Percentiles rank a stretch among this genome's conserved stretches.
Conservation (phyloP, 2,888 invertebrate genomes). For the Andrena praecox region DNA sequence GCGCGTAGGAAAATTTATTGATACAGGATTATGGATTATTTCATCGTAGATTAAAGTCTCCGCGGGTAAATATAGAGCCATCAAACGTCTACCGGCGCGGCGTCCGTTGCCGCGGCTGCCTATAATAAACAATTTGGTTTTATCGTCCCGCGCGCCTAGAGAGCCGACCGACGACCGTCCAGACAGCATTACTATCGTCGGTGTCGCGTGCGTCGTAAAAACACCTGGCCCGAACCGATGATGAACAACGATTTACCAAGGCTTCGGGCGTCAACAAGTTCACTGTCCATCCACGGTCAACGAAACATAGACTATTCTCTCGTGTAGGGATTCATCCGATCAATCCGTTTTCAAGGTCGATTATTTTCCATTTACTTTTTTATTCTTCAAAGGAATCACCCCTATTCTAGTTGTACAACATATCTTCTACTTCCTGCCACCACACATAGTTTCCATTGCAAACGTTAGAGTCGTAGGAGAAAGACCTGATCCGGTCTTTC, state of each 20-base stretch:
- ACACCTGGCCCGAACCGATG: constrained; percentile 24
- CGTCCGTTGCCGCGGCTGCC: constrained; percentile 22
- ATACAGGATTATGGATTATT: constrained; percentile 69
- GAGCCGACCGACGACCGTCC: constrained; percentile 36
- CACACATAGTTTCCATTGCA: neutral
- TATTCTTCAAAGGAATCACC: no score
- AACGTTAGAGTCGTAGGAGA: neutral
- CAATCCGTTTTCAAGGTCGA: no score
- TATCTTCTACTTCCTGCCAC: no score
- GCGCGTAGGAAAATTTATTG: constrained; percentile 65
- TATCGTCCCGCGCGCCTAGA: constrained; percentile 47
- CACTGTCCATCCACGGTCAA: neutral
- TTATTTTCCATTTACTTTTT: no score
- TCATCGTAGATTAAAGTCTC: constrained; percentile 61
- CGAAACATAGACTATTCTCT: neutral
- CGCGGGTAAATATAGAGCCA: constrained; percentile 66
- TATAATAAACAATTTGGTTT: constrained; percentile 63
- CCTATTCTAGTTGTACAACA: no score
- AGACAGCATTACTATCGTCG: constrained; percentile 27
- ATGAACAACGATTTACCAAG: constrained; percentile 31
- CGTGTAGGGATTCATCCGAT: neutral
- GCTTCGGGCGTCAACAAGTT: constrained; percentile 5
- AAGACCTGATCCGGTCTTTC: neutral
- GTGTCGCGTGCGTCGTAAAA: constrained; percentile 30
- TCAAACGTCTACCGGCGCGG: constrained; percentile 54